Percentiles rank a stretch among this genome's conserved stretches.
phyloP scores from a whole-genome alignment of 2,113 vertebrate species.

The Eretmochelys imbricata region DNA sequence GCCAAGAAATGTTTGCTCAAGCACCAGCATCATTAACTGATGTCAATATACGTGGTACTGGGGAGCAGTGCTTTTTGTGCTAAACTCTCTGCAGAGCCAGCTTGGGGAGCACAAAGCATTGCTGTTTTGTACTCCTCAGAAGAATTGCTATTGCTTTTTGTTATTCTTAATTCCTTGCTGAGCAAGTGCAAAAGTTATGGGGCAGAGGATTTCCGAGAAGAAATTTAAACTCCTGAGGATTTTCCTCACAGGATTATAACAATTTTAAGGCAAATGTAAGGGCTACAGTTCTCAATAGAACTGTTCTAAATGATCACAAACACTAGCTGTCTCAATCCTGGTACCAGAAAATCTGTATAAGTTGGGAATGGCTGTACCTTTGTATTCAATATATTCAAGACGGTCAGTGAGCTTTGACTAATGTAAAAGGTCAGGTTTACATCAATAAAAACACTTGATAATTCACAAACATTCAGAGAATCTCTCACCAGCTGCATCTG shows the following conservation, averaged over 20 bases:
- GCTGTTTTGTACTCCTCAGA: not conserved
- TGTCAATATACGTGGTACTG: not conserved
- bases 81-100: not conserved
- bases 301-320: constrained; percentile 5
- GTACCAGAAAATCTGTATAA: not conserved
- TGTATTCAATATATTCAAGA: not conserved
- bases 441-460: constrained; percentile 35
- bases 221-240: not conserved
- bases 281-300: not conserved
- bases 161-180: not conserved
- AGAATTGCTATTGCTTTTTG: not conserved
- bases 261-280: not conserved
- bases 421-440: not conserved
- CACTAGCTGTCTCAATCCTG: not conserved
- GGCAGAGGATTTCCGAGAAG: not conserved
- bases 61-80: not conserved
- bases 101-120: not conserved
- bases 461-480: not conserved
- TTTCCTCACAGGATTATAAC: not conserved
- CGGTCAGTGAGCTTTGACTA: constrained; percentile 4
- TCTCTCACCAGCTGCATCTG: not conserved
- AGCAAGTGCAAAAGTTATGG: not conserved
- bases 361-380: not conserved
- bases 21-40: not conserved
- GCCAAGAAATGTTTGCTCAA: not conserved